Evolutionary conservation across 2,888 invertebrate species (phyloP), one percentile per base, ranked within the genome.

Genomic region (Parnassius smintheus): DNA sequence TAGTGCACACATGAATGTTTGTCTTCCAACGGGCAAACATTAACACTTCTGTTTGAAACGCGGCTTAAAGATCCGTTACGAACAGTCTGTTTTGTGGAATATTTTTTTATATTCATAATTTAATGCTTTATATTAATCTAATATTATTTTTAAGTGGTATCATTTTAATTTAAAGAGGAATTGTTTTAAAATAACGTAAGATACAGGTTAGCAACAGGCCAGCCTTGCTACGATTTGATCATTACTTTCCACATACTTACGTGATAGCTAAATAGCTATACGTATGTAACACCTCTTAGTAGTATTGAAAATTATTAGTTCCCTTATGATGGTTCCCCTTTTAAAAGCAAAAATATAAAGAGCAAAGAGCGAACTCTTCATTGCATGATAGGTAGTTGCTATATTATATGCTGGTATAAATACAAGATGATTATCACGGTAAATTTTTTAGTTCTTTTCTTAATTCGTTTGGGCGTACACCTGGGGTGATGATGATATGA

Each of bases 1-100:
- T 42, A 56, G 41, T 41, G 63, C 44, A 59, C 56, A 64, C 64
- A 61, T 65, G 57, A 56, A 12, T 72, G 73, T 80, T 75, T 78
- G 76, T 71, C 66, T 66, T 68, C 57, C 66, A 61, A 61, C 69
- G 71, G 63, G 67, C 75, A 77, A 83, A 81, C 75, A 77, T 79
- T 75, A 74, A 80, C 81, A 82, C 83, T 82, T 78, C 76, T 78
- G 80, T 76, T 70, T 62, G 61, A 65, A 54, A 59, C 59, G 59
- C 64, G 60, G 68, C 72, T 69, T 68, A 66, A 57, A 59, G 61
- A 35, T 9, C 13, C 65, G 69, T 54, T 62, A 56, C 56, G 35
- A 9, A 35, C 50, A 46, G 42, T 44, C 49, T 42, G 44, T 35
- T n/a, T 22, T n/a, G 54, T 25, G 18, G 46, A 42, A 25, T 63